Evolutionary conservation across 2,113 vertebrate genomes (phyloP), one percentile per base, ranked within the genome.

Genomic region (Cepphus grylle): DNA sequence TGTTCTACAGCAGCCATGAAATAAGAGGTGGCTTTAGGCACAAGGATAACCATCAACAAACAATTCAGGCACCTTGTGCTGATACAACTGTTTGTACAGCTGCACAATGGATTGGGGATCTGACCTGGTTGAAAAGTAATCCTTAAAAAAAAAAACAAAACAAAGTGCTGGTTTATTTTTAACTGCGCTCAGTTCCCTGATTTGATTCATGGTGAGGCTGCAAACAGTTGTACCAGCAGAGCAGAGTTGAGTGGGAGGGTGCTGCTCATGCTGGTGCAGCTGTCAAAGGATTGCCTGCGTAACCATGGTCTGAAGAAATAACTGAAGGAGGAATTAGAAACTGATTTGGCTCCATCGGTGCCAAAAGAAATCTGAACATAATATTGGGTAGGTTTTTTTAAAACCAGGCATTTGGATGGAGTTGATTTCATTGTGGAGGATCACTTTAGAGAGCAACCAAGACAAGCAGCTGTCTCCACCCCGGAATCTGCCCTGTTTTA

Each of bases 71-170:
- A 93, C 93, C 90, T 94, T 30, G 78, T 88, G 74, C 94, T 96
- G 87, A 91, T 94, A 90, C 78, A 94, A 93, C 90, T 96, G 96
- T 97, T 96, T 96, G 87, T 96, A 93, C 96, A 95, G 96, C 93
- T 96, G 94, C 74, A 91, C 90, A 91, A 90, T 90, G 20, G 96
- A 69, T 26, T 55, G 58, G 58, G 56, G 58, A 95, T 94, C 94
- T 94, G 93, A 93, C 81, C 94, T 55, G 82, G 58, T 11, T 94
- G 94, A 58, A 85, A 93, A 91, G 84, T 94, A 96, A 96, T 96
- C 96, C 90, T 82, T 77, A 76, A 87, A 93, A 95, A 87, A 93
- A 95, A 93, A 93, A 94, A 2, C 91, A 92, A 84, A 89, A 62
- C 73, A 52, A 80, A 97, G 79, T 17, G 43, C 36, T 92, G 20